A percentile compares a stretch with the other conserved stretches of the same genome.
Evolutionary conservation across 2,113 vertebrate species (phyloP).

Genomic region (Microcebus lehilahytsara): DNA sequence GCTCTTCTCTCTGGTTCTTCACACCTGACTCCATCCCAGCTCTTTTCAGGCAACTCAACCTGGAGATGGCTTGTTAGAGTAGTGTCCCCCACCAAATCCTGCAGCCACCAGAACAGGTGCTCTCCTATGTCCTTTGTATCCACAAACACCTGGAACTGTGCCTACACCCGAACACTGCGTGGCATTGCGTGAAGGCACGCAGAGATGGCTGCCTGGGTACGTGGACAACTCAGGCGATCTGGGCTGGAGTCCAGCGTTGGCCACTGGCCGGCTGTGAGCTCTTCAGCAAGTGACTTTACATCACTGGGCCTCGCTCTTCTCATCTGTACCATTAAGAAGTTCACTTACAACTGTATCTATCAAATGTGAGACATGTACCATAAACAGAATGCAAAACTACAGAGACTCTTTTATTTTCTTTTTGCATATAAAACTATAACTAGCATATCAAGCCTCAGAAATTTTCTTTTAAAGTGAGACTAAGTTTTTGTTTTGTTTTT

Average conservation of each 20-base stretch:
- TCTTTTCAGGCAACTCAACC: not conserved
- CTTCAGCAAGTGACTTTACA: conserved; percentile 25
- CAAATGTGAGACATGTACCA: not conserved
- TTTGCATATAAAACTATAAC: not conserved
- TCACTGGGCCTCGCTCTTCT: not conserved
- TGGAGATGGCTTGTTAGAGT: not conserved
- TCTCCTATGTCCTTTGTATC: not conserved
- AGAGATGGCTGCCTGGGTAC: not conserved
- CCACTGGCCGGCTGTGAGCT: not conserved
- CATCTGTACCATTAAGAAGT: not conserved
- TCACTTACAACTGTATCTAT: not conserved
- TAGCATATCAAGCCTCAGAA: not conserved
- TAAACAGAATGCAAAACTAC: not conserved
- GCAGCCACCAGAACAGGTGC: not conserved
- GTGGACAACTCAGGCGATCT: not conserved
- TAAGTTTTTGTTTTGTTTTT: not conserved
- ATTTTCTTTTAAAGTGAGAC: not conserved
- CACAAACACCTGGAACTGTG: not conserved
- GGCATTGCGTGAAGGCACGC: not conserved
- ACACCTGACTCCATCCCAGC: not conserved
- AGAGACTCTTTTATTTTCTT: not conserved
- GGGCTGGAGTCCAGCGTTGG: not conserved
- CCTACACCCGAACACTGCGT: not conserved
- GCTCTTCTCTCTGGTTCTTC: not conserved
- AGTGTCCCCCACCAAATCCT: not conserved